These are phyloP conservation scores for Vimba vimba DNA, from an alignment of 2,113 vertebrate genomes.

Conservation along the genomic window DNA sequence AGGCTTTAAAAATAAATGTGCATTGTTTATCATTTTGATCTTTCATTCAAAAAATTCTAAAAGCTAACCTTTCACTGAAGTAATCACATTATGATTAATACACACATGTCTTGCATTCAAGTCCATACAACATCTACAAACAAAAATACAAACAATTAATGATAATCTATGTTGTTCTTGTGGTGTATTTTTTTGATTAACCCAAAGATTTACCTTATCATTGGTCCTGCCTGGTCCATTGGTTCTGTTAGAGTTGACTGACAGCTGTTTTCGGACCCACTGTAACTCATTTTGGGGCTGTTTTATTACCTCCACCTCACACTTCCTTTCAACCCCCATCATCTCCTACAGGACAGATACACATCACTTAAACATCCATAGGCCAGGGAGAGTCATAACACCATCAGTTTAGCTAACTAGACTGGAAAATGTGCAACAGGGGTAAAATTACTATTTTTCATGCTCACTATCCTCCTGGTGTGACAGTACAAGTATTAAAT, in stretches of 20 bases:
- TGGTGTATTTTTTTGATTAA: neutral
- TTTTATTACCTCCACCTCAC: slow-evolving; percentile 70
- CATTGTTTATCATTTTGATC: too few species aligned
- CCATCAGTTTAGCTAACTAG: neutral
- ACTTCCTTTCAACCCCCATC: slow-evolving; percentile 72
- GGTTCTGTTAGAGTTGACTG: slow-evolving; percentile 64
- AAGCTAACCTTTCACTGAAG: too few species aligned
- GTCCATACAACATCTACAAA: slow-evolving; percentile 5
- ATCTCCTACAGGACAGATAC: slow-evolving; percentile 63
- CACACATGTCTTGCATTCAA: too few species aligned
- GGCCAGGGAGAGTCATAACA: neutral
- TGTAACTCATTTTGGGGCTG: slow-evolving; percentile 71
- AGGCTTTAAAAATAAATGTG: too few species aligned
- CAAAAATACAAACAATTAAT: neutral
- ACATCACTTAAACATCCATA: neutral
- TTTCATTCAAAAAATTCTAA: too few species aligned
- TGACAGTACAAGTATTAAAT: neutral
- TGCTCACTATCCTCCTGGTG: neutral
- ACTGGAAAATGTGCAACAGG: neutral
- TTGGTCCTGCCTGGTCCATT: slow-evolving; percentile 60
- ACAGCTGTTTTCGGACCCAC: slow-evolving; percentile 75
- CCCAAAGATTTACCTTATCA: slow-evolving; percentile 69
- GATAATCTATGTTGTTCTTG: neutral
- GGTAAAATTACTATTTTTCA: neutral
- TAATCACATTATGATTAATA: too few species aligned